Evolutionary conservation across 2,797 vertebrate genomes (phyloP), one percentile per base, ranked within the genome.

Genomic region (Acropternis orthonyx): DNA sequence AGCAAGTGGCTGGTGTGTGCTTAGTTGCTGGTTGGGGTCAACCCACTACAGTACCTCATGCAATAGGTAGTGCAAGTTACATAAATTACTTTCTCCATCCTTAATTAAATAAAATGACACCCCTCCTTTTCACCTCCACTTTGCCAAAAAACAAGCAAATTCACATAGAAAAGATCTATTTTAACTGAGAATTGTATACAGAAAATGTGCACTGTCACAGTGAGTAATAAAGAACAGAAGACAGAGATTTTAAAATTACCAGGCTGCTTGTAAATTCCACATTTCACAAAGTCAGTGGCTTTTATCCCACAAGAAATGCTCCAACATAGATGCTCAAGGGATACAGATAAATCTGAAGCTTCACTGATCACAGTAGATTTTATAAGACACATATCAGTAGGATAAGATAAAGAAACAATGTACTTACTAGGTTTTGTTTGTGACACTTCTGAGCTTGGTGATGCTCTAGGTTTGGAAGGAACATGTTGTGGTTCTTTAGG

Each of bases 381-480:
- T 7, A 7, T 43, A 39, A 77, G 17, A 81, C 28, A 26, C 4
- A 14, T 0, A 3, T 34, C 18, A 41, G 7, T 14, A 55, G 36
- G 49, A 27, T 34, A 93, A 85, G n/a, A 55, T 34, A 90, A 95
- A 95, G n/a, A 52, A 92, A 65, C n/a, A 93, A 56, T 9, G 9
- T 73, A 77, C 89, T 96, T 97, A 97, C 98, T 97, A 97, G 93
- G 79, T 65, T 80, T 97, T 72, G 88, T 96, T 28, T 79, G 95
- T 89, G 97, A 92, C 41, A 94, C 86, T 43, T 97, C 96, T 89
- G 98, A 97, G 58, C 21, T 96, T 67, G 88, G 95, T 54, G 96
- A 68, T 58, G 88, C 37, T 96, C 94, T 97, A 75, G 96, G 84
- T 89, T 85, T 98, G 58, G 85, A 83, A 69, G 97, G 91, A 92